A percentile compares a stretch with the other conserved stretches of the same genome.
These are phyloP conservation scores for Eleutherodactylus coqui DNA, from an alignment of 2,797 vertebrate genomes.

Conservation along the genomic window DNA sequence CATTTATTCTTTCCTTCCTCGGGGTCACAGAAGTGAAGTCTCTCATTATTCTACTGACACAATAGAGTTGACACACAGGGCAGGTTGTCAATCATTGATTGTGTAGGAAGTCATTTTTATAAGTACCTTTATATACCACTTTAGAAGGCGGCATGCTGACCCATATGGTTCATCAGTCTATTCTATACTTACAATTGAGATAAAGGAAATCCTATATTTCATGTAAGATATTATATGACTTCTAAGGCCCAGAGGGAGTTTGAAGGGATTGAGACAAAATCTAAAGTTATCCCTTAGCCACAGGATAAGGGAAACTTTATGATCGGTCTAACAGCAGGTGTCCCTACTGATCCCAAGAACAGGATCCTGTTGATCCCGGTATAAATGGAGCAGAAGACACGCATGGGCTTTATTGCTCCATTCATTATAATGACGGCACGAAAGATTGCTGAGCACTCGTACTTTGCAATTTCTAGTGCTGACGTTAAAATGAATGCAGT, in stretches of 20 bases:
- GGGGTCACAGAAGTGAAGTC: constrained; percentile 39
- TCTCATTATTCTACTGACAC: constrained; percentile 9
- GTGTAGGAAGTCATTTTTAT: constrained; percentile 23
- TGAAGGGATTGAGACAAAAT: no score
- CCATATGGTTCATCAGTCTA: neutral
- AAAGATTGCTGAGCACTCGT: no score
- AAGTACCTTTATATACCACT: neutral
- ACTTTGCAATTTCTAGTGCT: no score
- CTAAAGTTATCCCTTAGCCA: no score
- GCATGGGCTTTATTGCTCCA: no score
- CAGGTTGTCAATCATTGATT: constrained; percentile 17
- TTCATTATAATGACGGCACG: no score
- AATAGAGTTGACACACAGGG: constrained; percentile 22
- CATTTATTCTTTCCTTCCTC: constrained; percentile 39
- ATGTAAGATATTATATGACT: neutral
- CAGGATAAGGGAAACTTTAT: no score
- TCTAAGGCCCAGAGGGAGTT: neutral
- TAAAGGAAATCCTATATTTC: neutral
- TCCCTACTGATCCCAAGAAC: no score
- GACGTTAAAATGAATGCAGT: no score
- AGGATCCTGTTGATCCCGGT: no score
- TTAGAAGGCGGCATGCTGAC: neutral
- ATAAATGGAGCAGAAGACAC: no score
- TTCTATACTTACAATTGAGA: neutral
- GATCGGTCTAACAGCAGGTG: no score